Percentiles rank a stretch among this genome's conserved stretches.
Conservation (phyloP, 2,888 invertebrate species). For the Tenthredo scrophulariae region DNA sequence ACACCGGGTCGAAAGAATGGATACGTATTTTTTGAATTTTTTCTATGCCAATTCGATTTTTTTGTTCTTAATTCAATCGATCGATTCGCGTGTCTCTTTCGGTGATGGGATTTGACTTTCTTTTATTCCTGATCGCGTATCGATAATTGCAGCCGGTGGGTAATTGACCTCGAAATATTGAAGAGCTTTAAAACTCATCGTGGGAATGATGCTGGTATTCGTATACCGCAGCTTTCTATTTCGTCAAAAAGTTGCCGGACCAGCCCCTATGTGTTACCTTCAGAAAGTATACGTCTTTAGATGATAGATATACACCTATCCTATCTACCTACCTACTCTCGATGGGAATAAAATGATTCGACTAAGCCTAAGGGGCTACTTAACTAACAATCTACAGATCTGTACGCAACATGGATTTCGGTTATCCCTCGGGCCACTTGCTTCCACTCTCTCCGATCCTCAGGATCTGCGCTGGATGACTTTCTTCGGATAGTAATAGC, state of each 20-base stretch:
- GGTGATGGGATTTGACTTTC: slow-evolving; percentile 6
- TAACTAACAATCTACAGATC: slow-evolving; percentile 32
- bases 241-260: slow-evolving; percentile 46
- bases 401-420: slow-evolving; percentile 41
- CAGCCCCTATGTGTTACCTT: slow-evolving; percentile 8
- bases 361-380: slow-evolving; percentile 27
- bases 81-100: slow-evolving; percentile 11
- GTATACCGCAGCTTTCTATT: slow-evolving; percentile 42
- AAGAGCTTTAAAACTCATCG: slow-evolving; percentile 28
- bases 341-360: slow-evolving; percentile 22
- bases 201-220: slow-evolving; percentile 34
- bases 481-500: slow-evolving; percentile 46
- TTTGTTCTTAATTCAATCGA: not conserved
- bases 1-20: not conserved
- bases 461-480: slow-evolving; percentile 48
- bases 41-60: not conserved
- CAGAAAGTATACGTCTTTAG: not conserved
- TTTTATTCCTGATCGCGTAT: not conserved
- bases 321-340: not conserved
- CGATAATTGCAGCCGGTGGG: slow-evolving; percentile 23
- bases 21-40: not conserved
- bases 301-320: not conserved
- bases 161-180: slow-evolving; percentile 41
- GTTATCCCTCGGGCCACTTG: slow-evolving; percentile 48
- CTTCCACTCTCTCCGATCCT: slow-evolving; percentile 69